A percentile compares a stretch with the other conserved stretches of the same genome.
Evolutionary conservation across 1,140 invertebrate species (phyloP).

Genomic region (Drosophila orena): DNA sequence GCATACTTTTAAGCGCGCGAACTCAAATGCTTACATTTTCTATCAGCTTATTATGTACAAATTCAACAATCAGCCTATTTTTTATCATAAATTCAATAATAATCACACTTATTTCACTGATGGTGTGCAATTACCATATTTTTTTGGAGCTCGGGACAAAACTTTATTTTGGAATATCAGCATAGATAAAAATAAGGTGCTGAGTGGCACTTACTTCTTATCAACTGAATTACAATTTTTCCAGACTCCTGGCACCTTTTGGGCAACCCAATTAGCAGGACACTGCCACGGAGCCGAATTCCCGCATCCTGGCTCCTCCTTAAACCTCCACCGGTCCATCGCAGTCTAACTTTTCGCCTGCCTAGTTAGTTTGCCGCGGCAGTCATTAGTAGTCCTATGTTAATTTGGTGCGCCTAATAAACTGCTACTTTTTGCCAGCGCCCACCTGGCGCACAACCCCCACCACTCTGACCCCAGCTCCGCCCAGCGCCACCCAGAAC

Average conservation of each 20-base stretch:
- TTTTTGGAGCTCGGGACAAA: too few species aligned
- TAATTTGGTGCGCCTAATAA: constrained; percentile 83
- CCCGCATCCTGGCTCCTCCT: not conserved
- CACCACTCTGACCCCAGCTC: not conserved
- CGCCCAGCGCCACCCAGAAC: not conserved
- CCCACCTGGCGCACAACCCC: constrained; percentile 31
- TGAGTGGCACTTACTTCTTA: not conserved
- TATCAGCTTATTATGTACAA: too few species aligned
- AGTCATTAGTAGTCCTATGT: constrained; percentile 75
- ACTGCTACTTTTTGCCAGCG: constrained; percentile 71
- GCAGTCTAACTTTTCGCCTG: not conserved
- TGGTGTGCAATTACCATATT: too few species aligned
- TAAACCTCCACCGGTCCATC: too few species aligned
- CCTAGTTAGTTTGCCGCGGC: constrained; percentile 31
- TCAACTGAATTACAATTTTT: not conserved
- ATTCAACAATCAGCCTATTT: too few species aligned
- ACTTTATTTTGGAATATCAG: not conserved
- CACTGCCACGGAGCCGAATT: not conserved
- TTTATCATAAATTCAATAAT: too few species aligned
- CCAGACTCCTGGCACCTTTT: not conserved
- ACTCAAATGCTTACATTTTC: too few species aligned
- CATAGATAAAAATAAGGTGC: not conserved
- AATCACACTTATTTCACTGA: not conserved
- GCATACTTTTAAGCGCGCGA: constrained; percentile 12
- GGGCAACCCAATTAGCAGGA: constrained; percentile 9